Evolutionary conservation across 2,113 vertebrate genomes (phyloP), one percentile per base, ranked within the genome.

Genomic region (Mus spicilegus): DNA sequence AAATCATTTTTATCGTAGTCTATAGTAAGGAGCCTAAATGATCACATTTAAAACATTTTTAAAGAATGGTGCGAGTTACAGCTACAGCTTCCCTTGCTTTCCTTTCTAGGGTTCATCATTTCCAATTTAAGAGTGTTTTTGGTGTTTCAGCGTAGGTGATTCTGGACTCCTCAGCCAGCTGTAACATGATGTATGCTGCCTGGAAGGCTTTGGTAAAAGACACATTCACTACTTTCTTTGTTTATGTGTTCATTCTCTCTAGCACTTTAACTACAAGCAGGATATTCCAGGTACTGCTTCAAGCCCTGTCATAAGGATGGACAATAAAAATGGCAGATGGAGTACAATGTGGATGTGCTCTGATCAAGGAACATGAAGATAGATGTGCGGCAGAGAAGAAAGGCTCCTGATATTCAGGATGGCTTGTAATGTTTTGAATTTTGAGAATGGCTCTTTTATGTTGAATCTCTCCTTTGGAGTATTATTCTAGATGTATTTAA

Each of bases 31-130:
- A 73, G 54, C 82, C 73, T 75, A 49, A 84, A 91, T 75, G 5
- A 19, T 92, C 67, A 80, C 65, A 58, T 89, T 89, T 75, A 51
- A 87, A 58, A 17, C 46, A 73, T 49, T 49, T 95, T 87, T 75
- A 56, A 88, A 75, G 81, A 75, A 39, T 85, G 63, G 90, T 12
- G 30, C 9, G 76, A 20, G 54, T 56, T 56, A 46, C 58, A 67
- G 51, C 69, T 77, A 13, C 30, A 82, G 17, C 1, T 46, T 84
- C 67, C 69, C 2, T 76, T 7, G 17, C 1, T 58, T 84, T 73
- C 63, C 2, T 76, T 7, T 67, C 36, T 93, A 30, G 10, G 6
- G 56, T 42, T 46, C 30, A 70, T 7, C 2, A 24, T 88, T 87
- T 87, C 61, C 24, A 73, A 19, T 14, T 73, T 28, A 42, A 86